Percentiles rank a stretch among this genome's conserved stretches.
These are phyloP conservation scores for Tonatia bakeri DNA, from an alignment of 2,113 vertebrate species.

Conservation along the genomic window DNA sequence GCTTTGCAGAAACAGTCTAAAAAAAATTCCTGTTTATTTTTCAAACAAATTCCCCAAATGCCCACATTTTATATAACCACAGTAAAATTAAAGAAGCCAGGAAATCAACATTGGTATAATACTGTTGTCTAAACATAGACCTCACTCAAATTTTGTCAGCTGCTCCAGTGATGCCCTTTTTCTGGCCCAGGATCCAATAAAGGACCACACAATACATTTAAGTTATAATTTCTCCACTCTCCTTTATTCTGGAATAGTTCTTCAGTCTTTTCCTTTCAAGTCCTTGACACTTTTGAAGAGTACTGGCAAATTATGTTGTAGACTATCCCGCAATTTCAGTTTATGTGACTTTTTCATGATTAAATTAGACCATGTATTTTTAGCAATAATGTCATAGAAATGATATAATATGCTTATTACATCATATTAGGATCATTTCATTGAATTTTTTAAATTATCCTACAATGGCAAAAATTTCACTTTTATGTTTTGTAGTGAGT, in stretches of 20 bases:
- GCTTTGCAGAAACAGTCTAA: background rate
- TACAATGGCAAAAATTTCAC: background rate
- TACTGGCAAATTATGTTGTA: background rate
- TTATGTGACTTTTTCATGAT: background rate
- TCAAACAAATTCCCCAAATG: background rate
- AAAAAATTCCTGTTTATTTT: background rate
- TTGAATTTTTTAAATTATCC: background rate
- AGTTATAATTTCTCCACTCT: background rate
- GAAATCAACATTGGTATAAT: background rate
- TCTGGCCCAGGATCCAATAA: background rate
- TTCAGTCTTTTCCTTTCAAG: background rate
- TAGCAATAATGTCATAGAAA: background rate
- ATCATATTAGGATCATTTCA: background rate
- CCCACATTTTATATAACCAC: background rate
- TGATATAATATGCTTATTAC: background rate
- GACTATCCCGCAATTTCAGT: background rate
- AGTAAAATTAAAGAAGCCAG: background rate
- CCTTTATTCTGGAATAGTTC: background rate
- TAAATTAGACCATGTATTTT: background rate
- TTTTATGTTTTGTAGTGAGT: background rate
- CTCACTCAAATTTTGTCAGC: background rate
- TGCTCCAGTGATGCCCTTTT: background rate
- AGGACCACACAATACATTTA: background rate
- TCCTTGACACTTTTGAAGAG: background rate
- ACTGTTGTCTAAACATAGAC: background rate